phyloP scores from a whole-genome alignment of 2,797 vertebrate genomes.

The Sebastes elongatus region DNA sequence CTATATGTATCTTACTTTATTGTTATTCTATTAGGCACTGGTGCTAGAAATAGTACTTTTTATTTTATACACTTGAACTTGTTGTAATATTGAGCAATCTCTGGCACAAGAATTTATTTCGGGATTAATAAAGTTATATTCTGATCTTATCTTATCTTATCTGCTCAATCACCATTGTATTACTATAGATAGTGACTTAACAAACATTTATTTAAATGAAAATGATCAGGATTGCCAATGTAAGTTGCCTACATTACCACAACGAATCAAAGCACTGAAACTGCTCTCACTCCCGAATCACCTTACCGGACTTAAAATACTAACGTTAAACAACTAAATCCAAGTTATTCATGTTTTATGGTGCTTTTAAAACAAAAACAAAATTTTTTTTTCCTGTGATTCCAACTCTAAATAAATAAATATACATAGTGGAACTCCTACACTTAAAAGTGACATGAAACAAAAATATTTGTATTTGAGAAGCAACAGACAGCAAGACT shows the following conservation, averaged over 20 bases:
- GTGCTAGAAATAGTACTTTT: no score
- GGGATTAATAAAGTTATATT: no score
- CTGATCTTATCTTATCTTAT: no score
- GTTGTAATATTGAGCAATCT: no score
- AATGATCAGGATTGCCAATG: background rate
- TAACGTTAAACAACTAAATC: background rate
- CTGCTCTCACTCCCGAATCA: background rate
- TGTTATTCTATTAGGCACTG: no score
- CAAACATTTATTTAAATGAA: no score
- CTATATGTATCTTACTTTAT: no score
- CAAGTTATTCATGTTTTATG: background rate
- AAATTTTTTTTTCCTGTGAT: background rate
- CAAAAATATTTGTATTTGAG: background rate
- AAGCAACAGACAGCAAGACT: background rate
- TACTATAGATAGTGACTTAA: no score
- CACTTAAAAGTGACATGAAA: no score
- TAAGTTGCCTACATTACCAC: background rate
- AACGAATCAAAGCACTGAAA: background rate
- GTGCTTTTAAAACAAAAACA: background rate
- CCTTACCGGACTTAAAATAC: background rate
- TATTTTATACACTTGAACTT: no score
- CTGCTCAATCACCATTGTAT: no score
- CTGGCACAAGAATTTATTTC: no score
- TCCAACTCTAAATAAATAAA: background rate
- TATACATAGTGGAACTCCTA: background rate